Evolutionary conservation across 64 coral and sea anemone species (phyloP).

Genomic region (Cladopsammia gracilis): DNA sequence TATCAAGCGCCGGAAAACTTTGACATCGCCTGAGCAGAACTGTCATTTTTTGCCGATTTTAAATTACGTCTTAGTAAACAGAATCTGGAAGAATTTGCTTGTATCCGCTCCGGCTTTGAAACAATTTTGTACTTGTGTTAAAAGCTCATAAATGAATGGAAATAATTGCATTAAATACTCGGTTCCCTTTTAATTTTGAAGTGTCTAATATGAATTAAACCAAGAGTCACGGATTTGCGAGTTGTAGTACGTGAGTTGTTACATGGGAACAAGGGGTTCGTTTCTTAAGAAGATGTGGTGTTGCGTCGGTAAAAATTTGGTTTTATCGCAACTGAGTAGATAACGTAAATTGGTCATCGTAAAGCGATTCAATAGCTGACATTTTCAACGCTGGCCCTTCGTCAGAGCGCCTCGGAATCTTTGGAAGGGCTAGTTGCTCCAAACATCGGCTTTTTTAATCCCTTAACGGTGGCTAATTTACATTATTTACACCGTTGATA

Average conservation of each 20-base stretch:
- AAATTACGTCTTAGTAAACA: constrained; percentile 30
- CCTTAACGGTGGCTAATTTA: no score
- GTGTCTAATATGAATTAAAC: neutral
- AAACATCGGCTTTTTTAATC: no score
- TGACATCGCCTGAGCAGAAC: neutral
- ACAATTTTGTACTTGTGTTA: neutral
- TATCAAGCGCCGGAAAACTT: neutral
- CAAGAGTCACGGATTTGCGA: neutral
- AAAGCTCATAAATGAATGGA: neutral
- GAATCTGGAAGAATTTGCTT: neutral
- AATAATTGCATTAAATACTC: neutral
- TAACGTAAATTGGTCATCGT: neutral
- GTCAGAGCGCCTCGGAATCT: no score
- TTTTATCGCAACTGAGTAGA: neutral
- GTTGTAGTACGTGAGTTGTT: neutral
- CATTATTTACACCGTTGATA: no score
- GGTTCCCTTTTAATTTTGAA: neutral
- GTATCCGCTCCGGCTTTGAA: neutral
- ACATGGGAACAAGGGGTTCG: neutral
- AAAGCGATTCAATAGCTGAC: no score
- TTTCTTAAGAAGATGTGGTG: neutral
- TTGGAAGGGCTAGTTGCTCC: no score
- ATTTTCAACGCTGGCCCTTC: no score
- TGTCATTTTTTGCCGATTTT: constrained; percentile 6
- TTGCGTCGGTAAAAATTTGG: no score